Evolutionary conservation across 2,888 invertebrate genomes (phyloP).

Genomic region (Platypus cylindrus): DNA sequence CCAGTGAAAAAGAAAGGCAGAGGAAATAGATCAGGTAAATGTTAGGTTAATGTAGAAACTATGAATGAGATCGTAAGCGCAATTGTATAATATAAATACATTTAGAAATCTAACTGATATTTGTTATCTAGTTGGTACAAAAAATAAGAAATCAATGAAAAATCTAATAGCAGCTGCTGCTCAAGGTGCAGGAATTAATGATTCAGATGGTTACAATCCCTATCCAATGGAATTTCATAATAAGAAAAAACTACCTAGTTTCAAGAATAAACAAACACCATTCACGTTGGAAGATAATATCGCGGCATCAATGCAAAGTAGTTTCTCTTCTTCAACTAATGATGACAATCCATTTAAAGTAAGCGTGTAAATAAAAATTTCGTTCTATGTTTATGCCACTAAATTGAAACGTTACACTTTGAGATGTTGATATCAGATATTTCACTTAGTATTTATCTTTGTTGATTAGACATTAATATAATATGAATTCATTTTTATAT

Average conservation of each 20-base stretch:
- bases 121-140: constrained; percentile 13
- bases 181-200: constrained; percentile 42
- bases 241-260: constrained; percentile 22
- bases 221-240: constrained; percentile 4
- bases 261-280: constrained; percentile 23
- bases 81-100: neutral
- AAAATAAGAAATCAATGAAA: constrained; percentile 20
- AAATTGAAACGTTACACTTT: too few relatives aligned
- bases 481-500: constrained; percentile 4
- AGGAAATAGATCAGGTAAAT: constrained; percentile 20
- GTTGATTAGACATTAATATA: neutral
- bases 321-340: constrained; percentile 26
- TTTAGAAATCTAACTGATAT: neutral
- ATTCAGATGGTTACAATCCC: constrained; percentile 37
- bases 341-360: constrained; percentile 53
- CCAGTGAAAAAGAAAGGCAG: constrained; percentile 32
- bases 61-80: neutral
- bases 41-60: constrained; percentile 2
- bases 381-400: too few relatives aligned
- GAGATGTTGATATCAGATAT: too few relatives aligned
- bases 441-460: neutral
- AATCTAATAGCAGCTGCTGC: constrained; percentile 38
- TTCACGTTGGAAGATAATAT: constrained; percentile 34
- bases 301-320: constrained; percentile 41
- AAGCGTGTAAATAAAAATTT: too few relatives aligned